phyloP scores from a whole-genome alignment of 2,888 invertebrate species.

The Amblyjoppa proteus region DNA sequence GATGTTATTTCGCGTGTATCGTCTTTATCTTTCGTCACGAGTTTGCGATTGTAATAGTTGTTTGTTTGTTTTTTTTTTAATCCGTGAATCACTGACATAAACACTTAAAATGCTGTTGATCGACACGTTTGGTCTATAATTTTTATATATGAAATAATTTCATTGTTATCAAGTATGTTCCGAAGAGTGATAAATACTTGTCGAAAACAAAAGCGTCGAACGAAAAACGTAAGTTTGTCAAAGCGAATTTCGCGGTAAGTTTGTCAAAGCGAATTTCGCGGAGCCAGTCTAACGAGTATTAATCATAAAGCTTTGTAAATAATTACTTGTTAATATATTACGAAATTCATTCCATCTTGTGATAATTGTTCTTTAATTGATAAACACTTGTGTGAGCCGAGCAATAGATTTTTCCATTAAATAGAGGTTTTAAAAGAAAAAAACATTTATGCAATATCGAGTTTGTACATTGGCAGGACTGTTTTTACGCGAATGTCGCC shows the following conservation, averaged over 20 bases:
- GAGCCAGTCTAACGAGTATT: slow-evolving; percentile 59
- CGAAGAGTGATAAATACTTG: slow-evolving; percentile 2
- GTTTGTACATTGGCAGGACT: slow-evolving; percentile 3
- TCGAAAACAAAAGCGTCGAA: slow-evolving; percentile 1
- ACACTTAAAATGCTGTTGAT: background rate
- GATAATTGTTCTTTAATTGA: slow-evolving; percentile 41
- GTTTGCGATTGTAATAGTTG: slow-evolving; percentile 4
- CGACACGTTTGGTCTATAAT: background rate
- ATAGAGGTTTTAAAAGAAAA: background rate
- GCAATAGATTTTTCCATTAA: background rate
- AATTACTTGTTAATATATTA: slow-evolving; percentile 58
- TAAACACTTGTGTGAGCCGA: background rate
- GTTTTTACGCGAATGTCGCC: background rate
- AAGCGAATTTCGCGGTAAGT: slow-evolving; percentile 22
- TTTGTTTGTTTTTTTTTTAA: background rate
- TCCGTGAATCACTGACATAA: background rate
- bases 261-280: slow-evolving; percentile 16
- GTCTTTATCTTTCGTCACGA: slow-evolving; percentile 1
- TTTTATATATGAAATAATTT: background rate
- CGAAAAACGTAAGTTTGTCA: slow-evolving; percentile 8
- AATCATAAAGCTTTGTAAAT: slow-evolving; percentile 54
- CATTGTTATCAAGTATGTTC: background rate
- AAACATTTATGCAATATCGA: background rate
- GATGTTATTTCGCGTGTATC: background rate
- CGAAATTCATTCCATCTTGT: slow-evolving; percentile 51